phyloP scores from a whole-genome alignment of 1,140 invertebrate species.

The Lepidurus apus region DNA sequence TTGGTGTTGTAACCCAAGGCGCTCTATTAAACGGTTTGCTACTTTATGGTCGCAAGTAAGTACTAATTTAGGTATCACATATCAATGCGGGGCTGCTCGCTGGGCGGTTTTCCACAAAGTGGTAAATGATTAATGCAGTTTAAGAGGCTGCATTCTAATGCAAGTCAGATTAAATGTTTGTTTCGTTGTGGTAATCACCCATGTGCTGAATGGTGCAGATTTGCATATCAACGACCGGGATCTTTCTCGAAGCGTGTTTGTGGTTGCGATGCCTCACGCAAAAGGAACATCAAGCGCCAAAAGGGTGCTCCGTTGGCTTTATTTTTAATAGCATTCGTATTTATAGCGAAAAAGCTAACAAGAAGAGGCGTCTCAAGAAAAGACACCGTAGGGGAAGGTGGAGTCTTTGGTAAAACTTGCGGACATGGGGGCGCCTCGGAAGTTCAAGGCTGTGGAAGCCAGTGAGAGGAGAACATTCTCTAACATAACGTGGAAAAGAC shows the following conservation, averaged over 20 bases:
- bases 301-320: background rate
- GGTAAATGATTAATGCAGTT: background rate
- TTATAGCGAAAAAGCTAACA: background rate
- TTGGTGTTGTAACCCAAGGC: background rate
- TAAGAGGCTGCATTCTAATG: background rate
- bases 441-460: constrained; percentile 11
- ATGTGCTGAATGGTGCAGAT: background rate
- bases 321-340: background rate
- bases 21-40: background rate
- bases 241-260: background rate
- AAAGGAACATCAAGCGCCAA: background rate
- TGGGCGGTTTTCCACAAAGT: background rate
- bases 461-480: background rate
- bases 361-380: background rate
- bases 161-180: background rate
- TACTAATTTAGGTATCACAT: background rate
- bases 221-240: background rate
- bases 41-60: background rate
- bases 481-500: background rate
- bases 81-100: background rate
- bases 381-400: constrained; percentile 13
- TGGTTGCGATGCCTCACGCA: background rate
- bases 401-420: background rate
- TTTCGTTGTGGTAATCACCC: background rate
- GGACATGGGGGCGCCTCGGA: constrained; percentile 5